Evolutionary conservation across 1,140 invertebrate species (phyloP), one percentile per base, ranked within the genome.

Genomic region (Pseudobourletiella spinata): DNA sequence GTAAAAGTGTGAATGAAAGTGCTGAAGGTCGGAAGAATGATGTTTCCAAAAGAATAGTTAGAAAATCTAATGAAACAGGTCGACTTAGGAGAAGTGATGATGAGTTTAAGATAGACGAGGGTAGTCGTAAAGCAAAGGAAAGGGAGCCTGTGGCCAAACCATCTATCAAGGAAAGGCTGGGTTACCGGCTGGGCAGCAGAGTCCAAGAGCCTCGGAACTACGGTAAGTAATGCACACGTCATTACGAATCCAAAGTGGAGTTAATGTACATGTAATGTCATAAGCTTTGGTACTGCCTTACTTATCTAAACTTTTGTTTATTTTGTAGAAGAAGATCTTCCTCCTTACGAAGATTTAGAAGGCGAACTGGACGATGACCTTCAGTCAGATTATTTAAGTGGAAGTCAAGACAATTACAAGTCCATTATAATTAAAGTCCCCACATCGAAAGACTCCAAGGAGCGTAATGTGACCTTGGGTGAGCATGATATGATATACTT

Each of bases 341-440:
- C n/a, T n/a, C n/a, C n/a, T n/a, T n/a, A n/a, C n/a, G n/a, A n/a
- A n/a, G n/a, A n/a, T n/a, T n/a, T n/a, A n/a, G n/a, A n/a, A n/a
- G n/a, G n/a, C n/a, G n/a, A n/a, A n/a, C n/a, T n/a, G n/a, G n/a
- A n/a, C n/a, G n/a, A n/a, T n/a, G n/a, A n/a, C n/a, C n/a, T n/a
- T n/a, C n/a, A n/a, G n/a, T n/a, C n/a, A n/a, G n/a, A n/a, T n/a
- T n/a, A n/a, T n/a, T n/a, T n/a, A n/a, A n/a, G n/a, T n/a, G n/a
- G n/a, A n/a, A n/a, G n/a, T n/a, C 30, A 61, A 26, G 50, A 43
- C 6, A 35, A 61, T 26, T 52, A 30, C 18, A 61, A 59, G 57
- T 25, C 39, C n/a, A 59, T 59, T 46, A 28, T 48, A 1, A 59
- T 59, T 15, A 59, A 59, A 32, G 57, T 59, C n/a, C 43, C 57